Evolutionary conservation across 2,113 vertebrate species (phyloP).

Genomic region (Herpailurus yagouaroundi): DNA sequence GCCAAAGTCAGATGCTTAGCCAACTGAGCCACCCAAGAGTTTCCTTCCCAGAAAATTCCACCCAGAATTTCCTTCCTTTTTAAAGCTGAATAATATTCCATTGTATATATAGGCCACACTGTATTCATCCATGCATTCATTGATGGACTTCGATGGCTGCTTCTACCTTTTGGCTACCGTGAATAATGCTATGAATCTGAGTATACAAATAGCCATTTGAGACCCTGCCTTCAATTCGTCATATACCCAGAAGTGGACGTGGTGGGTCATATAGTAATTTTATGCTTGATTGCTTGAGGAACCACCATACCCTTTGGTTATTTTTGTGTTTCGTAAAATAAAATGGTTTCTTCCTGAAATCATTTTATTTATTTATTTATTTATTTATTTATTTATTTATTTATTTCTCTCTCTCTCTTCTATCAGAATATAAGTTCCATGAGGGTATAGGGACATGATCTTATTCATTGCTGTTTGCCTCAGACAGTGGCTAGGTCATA

Average conservation of each 20-base stretch:
- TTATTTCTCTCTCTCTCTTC: neutral
- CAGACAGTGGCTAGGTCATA: neutral
- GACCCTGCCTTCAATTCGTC: neutral
- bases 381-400: neutral
- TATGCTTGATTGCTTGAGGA: neutral
- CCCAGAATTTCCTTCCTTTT: slow-evolving; percentile 9
- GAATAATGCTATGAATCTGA: neutral
- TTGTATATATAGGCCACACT: neutral
- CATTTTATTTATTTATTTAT: neutral
- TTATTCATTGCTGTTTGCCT: neutral
- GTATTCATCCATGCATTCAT: neutral
- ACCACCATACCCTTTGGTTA: neutral
- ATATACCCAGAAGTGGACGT: neutral
- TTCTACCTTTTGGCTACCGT: neutral
- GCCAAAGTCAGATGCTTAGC: too few relatives aligned
- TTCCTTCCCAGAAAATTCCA: too few relatives aligned
- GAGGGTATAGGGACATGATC: neutral
- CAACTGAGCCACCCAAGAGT: too few relatives aligned
- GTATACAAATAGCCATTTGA: neutral
- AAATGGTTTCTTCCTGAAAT: neutral
- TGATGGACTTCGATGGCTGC: neutral
- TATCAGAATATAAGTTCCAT: neutral
- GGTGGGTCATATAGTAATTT: neutral
- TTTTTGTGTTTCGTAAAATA: neutral
- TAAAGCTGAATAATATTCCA: neutral